Percentiles rank a stretch among this genome's conserved stretches.
These are phyloP conservation scores for Manis crassicaudata DNA, from an alignment of 2,797 vertebrate species.

Conservation along the genomic window DNA sequence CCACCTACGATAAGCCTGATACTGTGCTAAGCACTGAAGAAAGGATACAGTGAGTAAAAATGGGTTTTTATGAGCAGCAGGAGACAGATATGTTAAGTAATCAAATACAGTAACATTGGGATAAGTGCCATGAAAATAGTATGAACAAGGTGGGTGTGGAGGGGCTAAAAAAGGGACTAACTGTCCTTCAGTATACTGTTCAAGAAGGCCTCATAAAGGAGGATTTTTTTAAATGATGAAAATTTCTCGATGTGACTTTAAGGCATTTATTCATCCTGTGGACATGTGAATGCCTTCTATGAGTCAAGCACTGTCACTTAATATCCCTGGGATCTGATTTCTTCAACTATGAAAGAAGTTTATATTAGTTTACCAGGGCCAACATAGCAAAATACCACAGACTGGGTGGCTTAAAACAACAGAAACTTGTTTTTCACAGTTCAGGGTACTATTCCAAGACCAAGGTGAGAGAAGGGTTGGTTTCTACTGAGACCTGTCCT, in stretches of 20 bases:
- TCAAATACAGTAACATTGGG: neutral
- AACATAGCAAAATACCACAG: neutral
- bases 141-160: neutral
- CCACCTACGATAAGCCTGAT: neutral
- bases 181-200: no score
- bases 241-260: neutral
- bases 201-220: no score
- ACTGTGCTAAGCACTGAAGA: neutral
- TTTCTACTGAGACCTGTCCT: neutral
- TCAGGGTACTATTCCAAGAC: neutral
- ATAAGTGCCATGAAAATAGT: neutral
- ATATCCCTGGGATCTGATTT: neutral
- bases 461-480: neutral
- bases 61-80: neutral
- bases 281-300: neutral
- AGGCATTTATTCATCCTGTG: neutral
- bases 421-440: neutral
- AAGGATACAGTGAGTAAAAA: neutral
- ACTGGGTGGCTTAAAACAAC: neutral
- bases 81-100: constrained; percentile 23
- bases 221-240: neutral
- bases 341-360: constrained; percentile 24
- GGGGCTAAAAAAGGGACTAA: neutral
- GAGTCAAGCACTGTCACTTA: neutral
- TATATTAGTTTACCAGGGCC: neutral